Evolutionary conservation across 1,140 invertebrate species (phyloP).

Genomic region (Papilio aristodemus): DNA sequence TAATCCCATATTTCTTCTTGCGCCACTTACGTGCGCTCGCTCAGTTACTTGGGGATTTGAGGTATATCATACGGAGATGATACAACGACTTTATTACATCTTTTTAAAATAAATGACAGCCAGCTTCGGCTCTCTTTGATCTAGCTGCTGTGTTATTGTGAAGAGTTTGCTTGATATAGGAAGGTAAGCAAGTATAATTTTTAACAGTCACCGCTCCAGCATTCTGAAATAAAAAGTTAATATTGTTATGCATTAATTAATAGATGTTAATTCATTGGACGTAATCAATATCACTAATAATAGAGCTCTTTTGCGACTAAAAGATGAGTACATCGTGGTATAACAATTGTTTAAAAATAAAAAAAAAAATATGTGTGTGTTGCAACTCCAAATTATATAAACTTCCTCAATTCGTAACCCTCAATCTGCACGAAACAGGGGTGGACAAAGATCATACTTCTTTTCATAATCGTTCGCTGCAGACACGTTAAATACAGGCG

Average conservation of each 20-base stretch:
- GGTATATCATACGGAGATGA: constrained; percentile 44
- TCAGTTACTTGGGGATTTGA: constrained; percentile 48
- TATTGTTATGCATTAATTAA: too few species aligned
- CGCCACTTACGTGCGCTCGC: constrained; percentile 58
- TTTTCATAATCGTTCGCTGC: constrained; percentile 68
- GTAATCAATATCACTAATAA: too few species aligned
- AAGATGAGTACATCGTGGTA: not conserved
- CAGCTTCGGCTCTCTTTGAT: too few species aligned
- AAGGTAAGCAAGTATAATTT: too few species aligned
- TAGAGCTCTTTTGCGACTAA: not conserved
- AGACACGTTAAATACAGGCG: constrained; percentile 75
- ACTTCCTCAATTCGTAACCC: constrained; percentile 37
- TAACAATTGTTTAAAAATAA: not conserved
- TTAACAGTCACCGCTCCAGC: too few species aligned
- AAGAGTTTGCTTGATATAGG: too few species aligned
- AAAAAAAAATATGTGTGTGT: constrained; percentile 4
- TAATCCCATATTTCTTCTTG: constrained; percentile 60
- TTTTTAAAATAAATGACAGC: not conserved
- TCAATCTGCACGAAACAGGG: constrained; percentile 47
- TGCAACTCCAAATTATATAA: constrained; percentile 40
- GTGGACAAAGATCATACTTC: constrained; percentile 61
- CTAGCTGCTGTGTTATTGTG: too few species aligned
- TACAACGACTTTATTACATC: not conserved
- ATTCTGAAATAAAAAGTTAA: too few species aligned
- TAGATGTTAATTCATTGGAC: too few species aligned